Evolutionary conservation across 1,140 invertebrate species (phyloP).

Genomic region (Rhizoglyphus robini): DNA sequence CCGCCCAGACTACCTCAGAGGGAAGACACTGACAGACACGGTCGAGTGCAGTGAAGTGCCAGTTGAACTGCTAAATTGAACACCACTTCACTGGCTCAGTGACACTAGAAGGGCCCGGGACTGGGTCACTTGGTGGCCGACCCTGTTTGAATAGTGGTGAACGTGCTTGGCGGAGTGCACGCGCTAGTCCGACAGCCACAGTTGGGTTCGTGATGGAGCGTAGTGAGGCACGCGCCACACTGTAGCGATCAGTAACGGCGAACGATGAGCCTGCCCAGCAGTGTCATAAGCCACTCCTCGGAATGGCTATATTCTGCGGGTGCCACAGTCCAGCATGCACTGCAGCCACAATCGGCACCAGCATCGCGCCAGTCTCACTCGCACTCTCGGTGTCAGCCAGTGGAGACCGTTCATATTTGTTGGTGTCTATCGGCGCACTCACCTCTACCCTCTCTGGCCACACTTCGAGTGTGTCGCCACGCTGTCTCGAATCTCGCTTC

Average conservation of each 20-base stretch:
- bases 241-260: neutral
- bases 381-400: neutral
- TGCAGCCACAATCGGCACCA: neutral
- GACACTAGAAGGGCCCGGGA: too few relatives aligned
- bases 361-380: neutral
- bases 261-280: neutral
- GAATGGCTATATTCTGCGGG: neutral
- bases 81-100: too few relatives aligned
- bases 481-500: neutral
- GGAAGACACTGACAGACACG: too few relatives aligned
- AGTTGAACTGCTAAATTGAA: too few relatives aligned
- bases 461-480: neutral
- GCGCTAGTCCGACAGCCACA: too few relatives aligned
- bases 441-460: neutral
- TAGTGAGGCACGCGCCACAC: conserved; percentile 4
- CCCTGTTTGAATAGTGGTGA: too few relatives aligned
- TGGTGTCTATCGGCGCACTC: too few relatives aligned
- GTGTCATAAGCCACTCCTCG: neutral
- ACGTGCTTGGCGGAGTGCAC: too few relatives aligned
- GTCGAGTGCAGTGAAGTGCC: too few relatives aligned
- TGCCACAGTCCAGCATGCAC: neutral
- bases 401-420: too few relatives aligned
- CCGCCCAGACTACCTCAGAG: neutral
- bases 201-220: too few relatives aligned
- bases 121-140: too few relatives aligned